Percentiles rank a stretch among this genome's conserved stretches.
Evolutionary conservation across 2,113 vertebrate species (phyloP).

Genomic region (Corythaeola cristata): DNA sequence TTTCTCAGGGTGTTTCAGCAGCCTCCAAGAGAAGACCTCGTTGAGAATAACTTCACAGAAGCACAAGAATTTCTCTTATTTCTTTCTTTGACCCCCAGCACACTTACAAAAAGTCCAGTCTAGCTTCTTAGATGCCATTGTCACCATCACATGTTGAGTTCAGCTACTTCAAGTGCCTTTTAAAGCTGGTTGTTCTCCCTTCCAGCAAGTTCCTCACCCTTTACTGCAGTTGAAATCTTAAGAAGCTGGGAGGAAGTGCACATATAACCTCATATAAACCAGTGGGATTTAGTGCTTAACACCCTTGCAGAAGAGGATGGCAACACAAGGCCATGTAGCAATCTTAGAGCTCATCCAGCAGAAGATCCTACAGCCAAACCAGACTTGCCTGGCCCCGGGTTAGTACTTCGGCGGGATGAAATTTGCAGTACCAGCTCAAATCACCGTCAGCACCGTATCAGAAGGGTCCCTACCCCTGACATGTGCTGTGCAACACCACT

Average conservation of each 20-base stretch:
- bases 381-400: neutral
- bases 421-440: neutral
- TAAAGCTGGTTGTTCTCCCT: neutral
- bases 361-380: neutral
- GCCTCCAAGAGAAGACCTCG: neutral
- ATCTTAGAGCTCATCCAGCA: neutral
- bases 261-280: neutral
- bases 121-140: neutral
- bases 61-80: neutral
- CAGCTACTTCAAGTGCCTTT: neutral
- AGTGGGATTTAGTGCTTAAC: neutral
- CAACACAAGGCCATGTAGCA: neutral
- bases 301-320: neutral
- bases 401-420: accelerated
- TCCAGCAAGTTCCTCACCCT: neutral
- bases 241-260: neutral
- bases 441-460: neutral
- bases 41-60: neutral
- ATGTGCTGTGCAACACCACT: accelerated
- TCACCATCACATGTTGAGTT: accelerated
- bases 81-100: neutral
- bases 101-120: neutral
- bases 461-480: neutral
- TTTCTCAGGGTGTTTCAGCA: neutral
- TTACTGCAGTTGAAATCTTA: neutral